Evolutionary conservation across 2,113 vertebrate genomes (phyloP).

Genomic region (Piprites chloris): DNA sequence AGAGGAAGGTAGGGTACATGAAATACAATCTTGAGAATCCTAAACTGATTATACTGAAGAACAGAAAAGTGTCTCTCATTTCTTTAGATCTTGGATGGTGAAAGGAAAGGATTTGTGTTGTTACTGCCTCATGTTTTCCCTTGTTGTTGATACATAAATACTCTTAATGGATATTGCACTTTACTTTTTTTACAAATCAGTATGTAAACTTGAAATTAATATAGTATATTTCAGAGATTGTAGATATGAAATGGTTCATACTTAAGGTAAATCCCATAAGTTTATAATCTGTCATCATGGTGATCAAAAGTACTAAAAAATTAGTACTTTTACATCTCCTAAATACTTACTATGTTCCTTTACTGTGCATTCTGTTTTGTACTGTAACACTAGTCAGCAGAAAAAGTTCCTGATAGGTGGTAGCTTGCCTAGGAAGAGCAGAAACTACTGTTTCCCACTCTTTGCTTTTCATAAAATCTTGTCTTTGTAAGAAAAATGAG

Average conservation of each 20-base stretch:
- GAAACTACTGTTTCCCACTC: neutral
- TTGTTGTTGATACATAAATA: neutral
- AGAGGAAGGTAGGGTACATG: slow-evolving; percentile 7
- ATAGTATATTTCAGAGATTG: neutral
- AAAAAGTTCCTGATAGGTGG: neutral
- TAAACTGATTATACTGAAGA: neutral
- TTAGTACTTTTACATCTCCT: neutral
- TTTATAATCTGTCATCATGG: neutral
- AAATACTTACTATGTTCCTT: neutral
- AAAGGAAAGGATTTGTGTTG: neutral
- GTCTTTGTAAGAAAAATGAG: neutral
- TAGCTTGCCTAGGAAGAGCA: neutral
- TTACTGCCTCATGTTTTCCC: neutral
- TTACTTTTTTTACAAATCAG: neutral
- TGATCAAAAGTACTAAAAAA: neutral
- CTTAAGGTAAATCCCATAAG: neutral
- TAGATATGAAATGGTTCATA: neutral
- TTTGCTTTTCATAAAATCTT: neutral
- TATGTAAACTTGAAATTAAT: neutral
- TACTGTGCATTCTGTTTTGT: neutral
- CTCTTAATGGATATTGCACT: neutral
- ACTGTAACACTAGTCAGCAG: neutral
- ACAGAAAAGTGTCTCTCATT: neutral
- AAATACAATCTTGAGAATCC: slow-evolving; percentile 34
- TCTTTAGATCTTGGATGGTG: neutral